These are phyloP conservation scores for Masnerella sp. DNA, from an alignment of 2,888 invertebrate species.

Conservation along the genomic window DNA sequence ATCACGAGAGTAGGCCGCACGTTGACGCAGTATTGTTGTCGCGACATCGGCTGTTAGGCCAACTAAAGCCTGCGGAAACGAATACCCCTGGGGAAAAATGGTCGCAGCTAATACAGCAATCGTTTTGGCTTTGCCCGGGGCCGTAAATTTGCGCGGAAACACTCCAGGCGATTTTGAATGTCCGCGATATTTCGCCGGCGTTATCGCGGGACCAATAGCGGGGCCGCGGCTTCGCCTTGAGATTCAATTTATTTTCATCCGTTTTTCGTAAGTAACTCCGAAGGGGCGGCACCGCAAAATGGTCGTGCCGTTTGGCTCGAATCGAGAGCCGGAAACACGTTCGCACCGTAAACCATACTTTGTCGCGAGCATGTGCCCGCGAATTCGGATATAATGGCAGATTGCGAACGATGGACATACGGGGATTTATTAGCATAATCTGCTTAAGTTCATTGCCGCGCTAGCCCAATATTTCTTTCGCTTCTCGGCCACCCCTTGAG, in stretches of 20 bases:
- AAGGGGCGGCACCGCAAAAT: conserved; percentile 52
- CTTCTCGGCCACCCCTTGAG: conserved; percentile 24
- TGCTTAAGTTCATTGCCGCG: conserved; percentile 68
- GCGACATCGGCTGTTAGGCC: too few species aligned
- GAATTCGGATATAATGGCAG: conserved; percentile 57
- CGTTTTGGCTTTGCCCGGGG: conserved; percentile 11
- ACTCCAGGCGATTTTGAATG: conserved; percentile 39
- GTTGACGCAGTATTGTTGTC: too few species aligned
- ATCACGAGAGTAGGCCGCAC: conserved; percentile 22
- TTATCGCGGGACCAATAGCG: conserved; percentile 46
- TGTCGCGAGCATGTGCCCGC: conserved; percentile 60
- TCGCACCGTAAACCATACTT: conserved; percentile 64
- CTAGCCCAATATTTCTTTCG: conserved; percentile 47
- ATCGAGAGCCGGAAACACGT: conserved; percentile 64
- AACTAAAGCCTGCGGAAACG: too few species aligned
- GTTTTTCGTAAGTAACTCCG: conserved; percentile 54
- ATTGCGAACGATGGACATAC: conserved; percentile 66
- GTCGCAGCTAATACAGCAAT: conserved; percentile 9
- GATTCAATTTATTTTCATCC: conserved; percentile 60
- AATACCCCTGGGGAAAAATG: neutral
- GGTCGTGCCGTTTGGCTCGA: conserved; percentile 41
- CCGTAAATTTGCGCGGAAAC: conserved; percentile 30
- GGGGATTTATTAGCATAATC: conserved; percentile 73
- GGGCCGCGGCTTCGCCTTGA: conserved; percentile 42
- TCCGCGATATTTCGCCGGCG: conserved; percentile 35